Evolutionary conservation across 2,888 invertebrate genomes (phyloP).

Genomic region (Drosophila helvetica): DNA sequence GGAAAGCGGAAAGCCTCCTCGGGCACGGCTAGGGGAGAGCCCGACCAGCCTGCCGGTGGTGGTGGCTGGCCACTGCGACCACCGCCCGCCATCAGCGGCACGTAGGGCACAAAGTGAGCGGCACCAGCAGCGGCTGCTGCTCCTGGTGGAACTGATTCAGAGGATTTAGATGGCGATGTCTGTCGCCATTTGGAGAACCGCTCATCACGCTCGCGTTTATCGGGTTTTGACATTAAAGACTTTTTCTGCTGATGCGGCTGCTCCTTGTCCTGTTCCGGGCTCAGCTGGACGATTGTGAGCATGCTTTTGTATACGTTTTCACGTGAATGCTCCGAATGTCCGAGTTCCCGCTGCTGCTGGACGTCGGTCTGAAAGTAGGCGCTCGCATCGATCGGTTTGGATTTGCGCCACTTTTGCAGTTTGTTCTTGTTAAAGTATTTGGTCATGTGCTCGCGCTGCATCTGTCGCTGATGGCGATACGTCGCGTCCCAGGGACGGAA

Average conservation of each 20-base stretch:
- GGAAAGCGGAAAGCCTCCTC: constrained; percentile 45
- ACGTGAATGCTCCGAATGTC: not conserved
- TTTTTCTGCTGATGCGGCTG: constrained; percentile 2
- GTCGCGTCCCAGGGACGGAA: constrained; percentile 89
- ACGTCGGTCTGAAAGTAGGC: constrained; percentile 50
- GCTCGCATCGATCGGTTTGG: constrained; percentile 47
- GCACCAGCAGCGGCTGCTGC: not conserved
- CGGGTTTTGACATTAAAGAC: not conserved
- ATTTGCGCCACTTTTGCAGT: constrained; percentile 50
- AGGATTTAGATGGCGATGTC: not conserved
- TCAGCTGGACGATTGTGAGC: not conserved
- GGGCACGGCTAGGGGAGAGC: constrained; percentile 18
- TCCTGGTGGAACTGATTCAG: not conserved
- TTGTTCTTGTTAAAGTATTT: constrained; percentile 48
- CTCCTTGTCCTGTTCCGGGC: constrained; percentile 3
- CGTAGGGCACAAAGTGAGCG: constrained; percentile 44
- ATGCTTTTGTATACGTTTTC: not conserved
- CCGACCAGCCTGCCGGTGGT: constrained; percentile 35
- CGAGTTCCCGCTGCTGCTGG: constrained; percentile 1
- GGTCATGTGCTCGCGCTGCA: constrained; percentile 59
- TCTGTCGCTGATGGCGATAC: constrained; percentile 84
- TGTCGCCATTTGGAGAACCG: not conserved
- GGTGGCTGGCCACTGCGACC: constrained; percentile 21
- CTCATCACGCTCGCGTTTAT: constrained; percentile 12
- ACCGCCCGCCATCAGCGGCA: constrained; percentile 36